phyloP scores from a whole-genome alignment of 2,888 invertebrate species.

The Pocota personata region DNA sequence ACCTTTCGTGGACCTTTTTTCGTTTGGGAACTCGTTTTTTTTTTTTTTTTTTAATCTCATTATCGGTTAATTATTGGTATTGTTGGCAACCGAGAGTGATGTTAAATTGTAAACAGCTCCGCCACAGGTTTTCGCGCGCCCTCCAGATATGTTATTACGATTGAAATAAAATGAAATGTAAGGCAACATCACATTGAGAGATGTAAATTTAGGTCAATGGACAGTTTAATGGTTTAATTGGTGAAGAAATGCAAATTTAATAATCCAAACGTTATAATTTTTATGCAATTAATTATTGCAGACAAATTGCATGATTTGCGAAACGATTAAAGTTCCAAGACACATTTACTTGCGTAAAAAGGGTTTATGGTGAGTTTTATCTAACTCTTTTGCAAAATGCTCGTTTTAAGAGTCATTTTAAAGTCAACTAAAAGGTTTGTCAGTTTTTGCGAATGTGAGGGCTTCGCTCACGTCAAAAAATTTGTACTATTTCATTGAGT shows the following conservation, averaged over 20 bases:
- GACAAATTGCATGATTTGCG: slow-evolving; percentile 3
- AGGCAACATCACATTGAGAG: not conserved
- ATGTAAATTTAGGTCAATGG: slow-evolving; percentile 23
- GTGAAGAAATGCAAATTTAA: slow-evolving; percentile 27
- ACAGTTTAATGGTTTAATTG: slow-evolving; percentile 28
- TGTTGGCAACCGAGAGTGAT: not conserved
- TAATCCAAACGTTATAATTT: not conserved
- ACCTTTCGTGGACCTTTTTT: not conserved
- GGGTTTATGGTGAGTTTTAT: not conserved
- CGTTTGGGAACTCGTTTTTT: too few relatives aligned
- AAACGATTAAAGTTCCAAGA: slow-evolving; percentile 11
- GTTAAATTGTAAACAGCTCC: not conserved
- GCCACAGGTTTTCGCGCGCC: not conserved
- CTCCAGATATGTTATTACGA: not conserved
- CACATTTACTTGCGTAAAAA: not conserved
- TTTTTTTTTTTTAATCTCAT: slow-evolving; percentile 12
- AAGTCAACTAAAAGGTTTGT: too few relatives aligned
- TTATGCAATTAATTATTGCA: not conserved
- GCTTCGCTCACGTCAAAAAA: too few relatives aligned
- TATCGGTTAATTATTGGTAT: slow-evolving; percentile 40
- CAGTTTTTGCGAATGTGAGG: too few relatives aligned
- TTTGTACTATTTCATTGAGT: too few relatives aligned
- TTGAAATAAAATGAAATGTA: not conserved
- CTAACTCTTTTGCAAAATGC: too few relatives aligned
- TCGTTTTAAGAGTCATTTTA: too few relatives aligned